phyloP scores from a whole-genome alignment of 2,888 invertebrate species.

The Chrysina gloriosa region DNA sequence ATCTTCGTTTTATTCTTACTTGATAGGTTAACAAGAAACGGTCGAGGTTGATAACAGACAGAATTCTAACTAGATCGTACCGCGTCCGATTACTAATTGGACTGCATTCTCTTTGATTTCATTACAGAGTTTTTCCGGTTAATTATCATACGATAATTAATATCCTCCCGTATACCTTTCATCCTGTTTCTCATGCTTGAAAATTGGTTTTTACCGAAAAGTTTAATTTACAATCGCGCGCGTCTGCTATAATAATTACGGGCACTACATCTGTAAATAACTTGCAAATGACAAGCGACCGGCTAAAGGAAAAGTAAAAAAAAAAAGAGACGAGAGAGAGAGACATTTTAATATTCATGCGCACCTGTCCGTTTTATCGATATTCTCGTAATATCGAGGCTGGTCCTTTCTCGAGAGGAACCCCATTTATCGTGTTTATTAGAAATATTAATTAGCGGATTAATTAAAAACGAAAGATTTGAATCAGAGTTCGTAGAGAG shows the following conservation, averaged over 20 bases:
- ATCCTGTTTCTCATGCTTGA: constrained; percentile 25
- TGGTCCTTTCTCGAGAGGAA: background rate
- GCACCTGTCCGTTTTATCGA: constrained; percentile 7
- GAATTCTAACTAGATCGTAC: background rate
- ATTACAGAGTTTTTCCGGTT: constrained; percentile 18
- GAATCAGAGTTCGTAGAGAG: constrained; percentile 52
- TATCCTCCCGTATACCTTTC: background rate
- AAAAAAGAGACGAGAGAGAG: background rate
- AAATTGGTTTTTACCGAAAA: background rate
- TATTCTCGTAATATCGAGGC: background rate
- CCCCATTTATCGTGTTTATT: background rate
- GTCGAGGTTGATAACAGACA: background rate
- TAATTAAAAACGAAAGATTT: constrained; percentile 51
- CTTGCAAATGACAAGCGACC: constrained; percentile 21
- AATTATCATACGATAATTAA: constrained; percentile 36
- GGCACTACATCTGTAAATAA: constrained; percentile 16
- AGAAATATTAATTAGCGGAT: constrained; percentile 6
- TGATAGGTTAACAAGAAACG: no score
- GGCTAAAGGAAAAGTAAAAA: background rate
- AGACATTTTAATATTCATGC: background rate
- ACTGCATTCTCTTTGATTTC: constrained; percentile 18
- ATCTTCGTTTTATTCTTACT: no score
- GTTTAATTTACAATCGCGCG: constrained; percentile 8
- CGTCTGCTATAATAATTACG: background rate
- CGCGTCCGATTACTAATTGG: constrained; percentile 3